These are phyloP conservation scores for Tetramorium simillimum DNA, from an alignment of 1,140 invertebrate species.

Conservation along the genomic window DNA sequence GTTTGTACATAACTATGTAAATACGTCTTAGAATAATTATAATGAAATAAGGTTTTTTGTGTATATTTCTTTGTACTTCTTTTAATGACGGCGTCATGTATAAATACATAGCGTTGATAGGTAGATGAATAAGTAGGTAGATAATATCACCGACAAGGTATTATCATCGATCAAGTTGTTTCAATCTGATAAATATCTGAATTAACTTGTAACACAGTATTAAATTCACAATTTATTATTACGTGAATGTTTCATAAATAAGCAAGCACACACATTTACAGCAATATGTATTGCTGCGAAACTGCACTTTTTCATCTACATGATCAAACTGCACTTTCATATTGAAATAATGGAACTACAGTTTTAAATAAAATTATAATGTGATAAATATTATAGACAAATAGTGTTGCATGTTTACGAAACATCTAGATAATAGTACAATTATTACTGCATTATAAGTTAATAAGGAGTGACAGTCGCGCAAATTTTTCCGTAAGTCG, in stretches of 20 bases:
- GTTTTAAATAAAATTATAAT: not conserved
- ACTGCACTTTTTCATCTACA: not conserved
- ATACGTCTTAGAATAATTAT: conserved; percentile 80
- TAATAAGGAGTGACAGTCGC: not conserved
- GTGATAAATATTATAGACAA: not conserved
- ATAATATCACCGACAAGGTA: not conserved
- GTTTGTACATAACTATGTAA: conserved; percentile 84
- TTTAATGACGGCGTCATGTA: conserved; percentile 76
- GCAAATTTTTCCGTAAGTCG: not conserved
- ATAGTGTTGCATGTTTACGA: not conserved
- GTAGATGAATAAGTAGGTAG: conserved; percentile 47
- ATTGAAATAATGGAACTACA: not conserved
- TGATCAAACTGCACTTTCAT: not conserved
- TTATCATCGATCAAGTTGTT: not conserved
- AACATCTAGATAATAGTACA: not conserved
- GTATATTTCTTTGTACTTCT: conserved; percentile 85
- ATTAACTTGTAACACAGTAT: not conserved
- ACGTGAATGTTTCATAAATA: not conserved
- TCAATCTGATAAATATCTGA: not conserved
- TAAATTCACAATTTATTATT: not conserved
- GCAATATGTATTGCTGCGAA: not conserved
- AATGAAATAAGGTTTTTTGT: conserved; percentile 80
- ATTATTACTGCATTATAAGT: not conserved
- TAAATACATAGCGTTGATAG: conserved; percentile 64
- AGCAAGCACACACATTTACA: not conserved